Evolutionary conservation across 2,113 vertebrate genomes (phyloP).

Genomic region (Ornithorhynchus anatinus): DNA sequence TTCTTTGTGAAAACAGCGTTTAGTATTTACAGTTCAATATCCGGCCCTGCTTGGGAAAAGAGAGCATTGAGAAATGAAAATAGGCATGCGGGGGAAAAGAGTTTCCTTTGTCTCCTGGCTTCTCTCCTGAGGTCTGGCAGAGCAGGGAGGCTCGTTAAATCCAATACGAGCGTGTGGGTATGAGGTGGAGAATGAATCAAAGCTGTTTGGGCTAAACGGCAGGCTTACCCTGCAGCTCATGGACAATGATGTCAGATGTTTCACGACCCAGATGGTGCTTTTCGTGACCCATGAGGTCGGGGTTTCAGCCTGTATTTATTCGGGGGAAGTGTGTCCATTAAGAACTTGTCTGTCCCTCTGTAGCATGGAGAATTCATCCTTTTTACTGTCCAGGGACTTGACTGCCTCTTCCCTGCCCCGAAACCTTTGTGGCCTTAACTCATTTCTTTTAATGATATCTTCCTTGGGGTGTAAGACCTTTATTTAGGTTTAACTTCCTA

Average conservation of each 20-base stretch:
- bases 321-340: not conserved
- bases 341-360: no score
- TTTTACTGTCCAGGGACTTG: not conserved
- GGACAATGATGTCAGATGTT: not conserved
- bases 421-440: not conserved
- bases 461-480: not conserved
- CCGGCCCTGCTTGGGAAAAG: not conserved
- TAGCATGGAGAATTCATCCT: no score
- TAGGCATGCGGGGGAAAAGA: constrained; percentile 1
- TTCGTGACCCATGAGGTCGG: not conserved
- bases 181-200: not conserved
- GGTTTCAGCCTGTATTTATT: not conserved
- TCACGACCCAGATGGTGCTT: not conserved
- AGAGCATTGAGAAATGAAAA: constrained; percentile 4
- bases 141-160: not conserved
- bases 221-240: not conserved
- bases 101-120: constrained; percentile 8
- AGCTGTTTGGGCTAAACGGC: not conserved
- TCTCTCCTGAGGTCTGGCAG: not conserved
- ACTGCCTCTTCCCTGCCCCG: not conserved
- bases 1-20: constrained; percentile 14
- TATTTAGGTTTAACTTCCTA: not conserved
- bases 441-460: not conserved
- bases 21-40: constrained; percentile 29
- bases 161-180: not conserved